Base-by-base conservation (phyloP, 2,113 vertebrate species). In the Glareola pratincola region DNA sequence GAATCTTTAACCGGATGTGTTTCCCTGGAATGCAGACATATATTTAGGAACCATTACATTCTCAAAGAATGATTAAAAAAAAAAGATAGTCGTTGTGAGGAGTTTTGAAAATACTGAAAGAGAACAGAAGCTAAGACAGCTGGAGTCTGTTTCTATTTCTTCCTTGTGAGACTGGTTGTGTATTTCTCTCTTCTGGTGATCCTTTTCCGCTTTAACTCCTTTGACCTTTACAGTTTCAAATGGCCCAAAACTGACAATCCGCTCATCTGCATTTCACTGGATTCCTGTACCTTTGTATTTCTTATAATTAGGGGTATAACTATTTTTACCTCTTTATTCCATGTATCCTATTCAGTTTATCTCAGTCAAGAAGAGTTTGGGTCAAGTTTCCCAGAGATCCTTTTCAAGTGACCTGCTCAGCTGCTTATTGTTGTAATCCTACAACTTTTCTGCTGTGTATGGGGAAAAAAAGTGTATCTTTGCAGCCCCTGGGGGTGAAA, bases 1-100 rank as follows among this genome's bases (percentile, higher is more conserved):
- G 96, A 64, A 99, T 98, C 80, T 81, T 57, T 63, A 99, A 51
- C 5, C 97, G 98, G 50, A 99, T 90, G 3, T 83, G 94, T 91
- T 98, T 98, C 64, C 98, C 99, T 99, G 94, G 59, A 98, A 98
- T 68, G 36, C 69, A 88, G 85, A 91, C 4, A 41, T 18, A 10
- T 13, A 6, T 82, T 81, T 54, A 45, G 56, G 37, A 92, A 30
- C 10, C 11, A 6, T 71, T 69, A 23, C 4, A 29, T 60, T 72
- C 34, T 66, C 41, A 73, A 63, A 66, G 62, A 57, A 32, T 75
- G 62, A 30, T 74, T 26, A 64, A 68, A 53, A 56, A 39, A 45
- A 59, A n/a, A 71, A 69, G 27, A n/a, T 41, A 59, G 36, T 63
- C 62, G 30, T 3, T 45, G 27, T 37, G 29, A 75, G 14, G 4